Evolutionary conservation across 2,113 vertebrate species (phyloP), one percentile per base, ranked within the genome.

Genomic region (Psephotus haematonotus): DNA sequence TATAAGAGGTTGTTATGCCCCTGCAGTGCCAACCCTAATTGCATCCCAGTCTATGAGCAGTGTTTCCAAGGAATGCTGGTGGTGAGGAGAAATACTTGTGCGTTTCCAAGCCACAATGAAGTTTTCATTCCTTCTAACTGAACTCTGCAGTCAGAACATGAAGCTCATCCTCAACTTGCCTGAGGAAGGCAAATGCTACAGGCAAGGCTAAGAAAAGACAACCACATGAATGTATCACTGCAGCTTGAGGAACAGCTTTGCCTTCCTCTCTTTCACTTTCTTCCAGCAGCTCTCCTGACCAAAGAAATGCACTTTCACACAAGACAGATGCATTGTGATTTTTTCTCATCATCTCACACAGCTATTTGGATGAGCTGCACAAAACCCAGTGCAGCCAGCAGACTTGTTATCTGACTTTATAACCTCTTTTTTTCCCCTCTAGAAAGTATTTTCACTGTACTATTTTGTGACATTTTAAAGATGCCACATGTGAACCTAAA

Each of bases 401-500:
- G 24, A 19, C 39, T 70, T 43, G 27, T 35, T 20, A 31, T 39
- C 65, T 80, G 10, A 55, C 16, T 65, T 46, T 53, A 55, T 4
- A 75, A n/a, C 2, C 0, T 17, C 11, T 18, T 29, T 4, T 22
- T 14, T 5, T 2, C 12, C 5, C 4, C 25, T 39, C 23, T 43
- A 23, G 46, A 53, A 82, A 52, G 4, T 31, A 63, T 49, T 71
- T 78, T 37, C n/a, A 64, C 37, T 4, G 1, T 33, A 19, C 9
- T 62, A 6, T 53, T 71, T 70, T 86, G 7, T 47, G 33, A 13
- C 17, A 43, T 63, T 88, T 85, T 76, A n/a, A 78, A 84, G 20
- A 63, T 7, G 11, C 10, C 13, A 44, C 3, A 5, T 8, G 3
- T 16, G 25, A 87, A 41, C 9, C 10, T 37, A 39, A 71, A 60